Conservation (phyloP, 2,113 vertebrate species). For the Callocephalon fimbriatum region DNA sequence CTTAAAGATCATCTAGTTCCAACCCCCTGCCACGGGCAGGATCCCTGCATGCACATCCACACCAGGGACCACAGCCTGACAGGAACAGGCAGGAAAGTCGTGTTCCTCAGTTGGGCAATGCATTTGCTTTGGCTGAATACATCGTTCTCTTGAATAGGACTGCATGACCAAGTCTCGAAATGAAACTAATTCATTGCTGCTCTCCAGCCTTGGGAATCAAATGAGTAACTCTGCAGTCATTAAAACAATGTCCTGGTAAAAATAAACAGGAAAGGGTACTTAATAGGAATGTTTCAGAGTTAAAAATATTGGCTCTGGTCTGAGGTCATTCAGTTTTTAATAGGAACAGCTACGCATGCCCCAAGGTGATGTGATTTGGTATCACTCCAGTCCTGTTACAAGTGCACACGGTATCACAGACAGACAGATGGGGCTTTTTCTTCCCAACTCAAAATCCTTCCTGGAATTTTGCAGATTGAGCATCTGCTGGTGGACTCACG, state of each 20-base stretch:
- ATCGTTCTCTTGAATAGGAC: background rate
- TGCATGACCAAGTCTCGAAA: background rate
- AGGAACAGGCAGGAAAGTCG: background rate
- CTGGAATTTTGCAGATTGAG: background rate
- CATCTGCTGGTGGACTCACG: background rate
- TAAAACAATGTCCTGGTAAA: constrained; percentile 41
- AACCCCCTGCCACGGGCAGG: background rate
- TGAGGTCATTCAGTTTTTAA: background rate
- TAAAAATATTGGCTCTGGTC: background rate
- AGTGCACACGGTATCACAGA: background rate
- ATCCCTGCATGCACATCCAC: rapidly evolving
- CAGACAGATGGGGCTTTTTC: background rate
- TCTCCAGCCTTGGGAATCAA: constrained; percentile 31
- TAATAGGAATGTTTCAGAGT: background rate
- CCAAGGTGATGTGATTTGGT: background rate
- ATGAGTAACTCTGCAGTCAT: constrained; percentile 53
- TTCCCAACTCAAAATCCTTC: background rate
- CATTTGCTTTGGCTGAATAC: background rate
- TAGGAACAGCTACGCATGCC: background rate
- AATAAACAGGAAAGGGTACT: constrained; percentile 53
- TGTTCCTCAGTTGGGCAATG: background rate
- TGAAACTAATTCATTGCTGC: constrained; percentile 6
- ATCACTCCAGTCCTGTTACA: background rate
- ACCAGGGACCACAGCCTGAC: background rate
- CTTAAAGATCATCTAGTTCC: background rate